Conservation (phyloP, 1,140 invertebrate genomes). For the Tigriopus japonicus region DNA sequence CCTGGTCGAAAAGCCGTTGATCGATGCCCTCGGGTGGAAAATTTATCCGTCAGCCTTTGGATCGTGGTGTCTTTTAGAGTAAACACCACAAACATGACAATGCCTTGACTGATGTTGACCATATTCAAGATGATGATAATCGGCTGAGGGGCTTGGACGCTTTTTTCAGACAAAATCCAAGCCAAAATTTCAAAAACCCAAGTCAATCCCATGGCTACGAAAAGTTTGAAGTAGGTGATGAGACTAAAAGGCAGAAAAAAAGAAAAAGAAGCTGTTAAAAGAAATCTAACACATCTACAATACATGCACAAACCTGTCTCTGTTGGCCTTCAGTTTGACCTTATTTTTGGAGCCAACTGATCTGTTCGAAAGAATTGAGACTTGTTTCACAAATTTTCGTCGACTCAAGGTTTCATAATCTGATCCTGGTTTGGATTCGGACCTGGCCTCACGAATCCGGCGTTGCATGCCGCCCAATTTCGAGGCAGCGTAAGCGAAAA, state of each 20-base stretch:
- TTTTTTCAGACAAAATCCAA: not conserved
- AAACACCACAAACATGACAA: not conserved
- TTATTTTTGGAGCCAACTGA: not conserved
- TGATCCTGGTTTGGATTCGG: not conserved
- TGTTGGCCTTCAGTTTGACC: not conserved
- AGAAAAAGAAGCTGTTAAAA: not conserved
- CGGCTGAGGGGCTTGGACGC: not conserved
- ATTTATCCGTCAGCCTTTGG: not conserved
- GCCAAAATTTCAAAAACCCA: not conserved
- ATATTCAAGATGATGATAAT: not conserved
- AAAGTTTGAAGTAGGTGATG: not conserved
- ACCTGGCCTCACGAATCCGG: not conserved
- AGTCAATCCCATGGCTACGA: not conserved
- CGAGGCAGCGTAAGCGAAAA: not conserved
- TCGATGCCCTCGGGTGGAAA: too few relatives aligned
- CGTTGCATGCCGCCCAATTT: not conserved
- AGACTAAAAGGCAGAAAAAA: not conserved
- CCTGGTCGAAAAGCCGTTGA: too few relatives aligned
- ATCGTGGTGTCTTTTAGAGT: not conserved
- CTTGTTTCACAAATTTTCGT: not conserved
- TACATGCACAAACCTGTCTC: not conserved
- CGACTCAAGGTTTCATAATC: not conserved
- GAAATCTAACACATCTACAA: not conserved
- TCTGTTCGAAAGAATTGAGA: not conserved
- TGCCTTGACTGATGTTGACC: not conserved